Evolutionary conservation across 2,888 invertebrate genomes (phyloP).

Genomic region (Itoplectis maculator): DNA sequence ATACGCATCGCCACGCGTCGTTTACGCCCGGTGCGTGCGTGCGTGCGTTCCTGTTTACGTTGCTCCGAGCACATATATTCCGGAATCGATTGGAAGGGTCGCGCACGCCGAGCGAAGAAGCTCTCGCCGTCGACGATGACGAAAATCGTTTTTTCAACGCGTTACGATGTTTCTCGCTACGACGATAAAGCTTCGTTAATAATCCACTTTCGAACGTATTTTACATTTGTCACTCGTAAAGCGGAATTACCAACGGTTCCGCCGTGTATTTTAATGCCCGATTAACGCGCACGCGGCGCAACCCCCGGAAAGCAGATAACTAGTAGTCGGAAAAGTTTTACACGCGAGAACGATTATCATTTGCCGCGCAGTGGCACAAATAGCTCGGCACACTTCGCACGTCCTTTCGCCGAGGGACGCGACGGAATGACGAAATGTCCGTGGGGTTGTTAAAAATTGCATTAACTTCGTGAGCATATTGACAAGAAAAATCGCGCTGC

Average conservation of each 20-base stretch:
- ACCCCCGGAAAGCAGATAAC: slow-evolving; percentile 76
- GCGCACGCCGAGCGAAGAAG: background rate
- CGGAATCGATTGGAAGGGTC: slow-evolving; percentile 60
- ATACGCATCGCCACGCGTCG: slow-evolving; percentile 67
- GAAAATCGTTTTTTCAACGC: slow-evolving; percentile 52
- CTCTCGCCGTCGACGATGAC: slow-evolving; percentile 31
- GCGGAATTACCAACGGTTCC: slow-evolving; percentile 34
- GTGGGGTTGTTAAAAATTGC: too few species aligned
- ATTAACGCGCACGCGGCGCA: background rate
- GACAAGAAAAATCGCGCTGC: too few species aligned
- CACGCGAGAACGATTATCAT: slow-evolving; percentile 80
- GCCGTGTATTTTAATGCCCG: slow-evolving; percentile 3
- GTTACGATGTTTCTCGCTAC: slow-evolving; percentile 60
- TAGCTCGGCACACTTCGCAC: slow-evolving; percentile 77
- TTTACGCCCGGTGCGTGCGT: slow-evolving; percentile 55
- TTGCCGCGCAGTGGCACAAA: slow-evolving; percentile 78
- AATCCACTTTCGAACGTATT: slow-evolving; percentile 9
- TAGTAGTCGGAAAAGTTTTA: slow-evolving; percentile 80
- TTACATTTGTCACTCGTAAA: slow-evolving; percentile 20
- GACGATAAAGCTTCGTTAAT: slow-evolving; percentile 54
- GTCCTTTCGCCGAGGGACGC: slow-evolving; percentile 78
- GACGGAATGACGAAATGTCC: slow-evolving; percentile 73
- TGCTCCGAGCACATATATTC: slow-evolving; percentile 53
- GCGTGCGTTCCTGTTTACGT: slow-evolving; percentile 59
- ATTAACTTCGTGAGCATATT: too few species aligned